A percentile compares a stretch with the other conserved stretches of the same genome.
These are phyloP conservation scores for Bos taurus DNA, from an alignment of 2,113 vertebrate species.

Conservation along the genomic window DNA sequence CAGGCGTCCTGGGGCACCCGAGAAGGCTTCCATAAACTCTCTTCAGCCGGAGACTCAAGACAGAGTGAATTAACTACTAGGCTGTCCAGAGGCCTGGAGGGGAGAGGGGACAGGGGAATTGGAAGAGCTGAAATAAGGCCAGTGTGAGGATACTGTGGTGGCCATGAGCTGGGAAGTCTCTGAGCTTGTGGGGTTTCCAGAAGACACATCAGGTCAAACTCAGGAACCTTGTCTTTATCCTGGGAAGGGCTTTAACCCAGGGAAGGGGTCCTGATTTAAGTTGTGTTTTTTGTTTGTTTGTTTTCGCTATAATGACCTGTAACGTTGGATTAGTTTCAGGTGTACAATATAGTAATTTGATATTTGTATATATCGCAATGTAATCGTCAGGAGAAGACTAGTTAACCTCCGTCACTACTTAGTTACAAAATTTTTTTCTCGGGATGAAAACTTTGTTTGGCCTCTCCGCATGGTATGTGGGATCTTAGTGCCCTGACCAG, in stretches of 20 bases:
- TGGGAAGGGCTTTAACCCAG: not conserved
- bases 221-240: not conserved
- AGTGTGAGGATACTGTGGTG: not conserved
- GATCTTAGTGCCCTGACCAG: not conserved
- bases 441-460: not conserved
- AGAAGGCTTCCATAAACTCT: not conserved
- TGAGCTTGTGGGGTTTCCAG: not conserved
- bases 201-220: not conserved
- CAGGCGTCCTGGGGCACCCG: too few relatives aligned
- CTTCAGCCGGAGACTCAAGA: not conserved
- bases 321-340: not conserved
- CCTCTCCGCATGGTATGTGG: not conserved
- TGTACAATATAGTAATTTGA: not conserved
- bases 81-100: not conserved
- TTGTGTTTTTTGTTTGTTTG: not conserved
- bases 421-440: not conserved
- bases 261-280: not conserved
- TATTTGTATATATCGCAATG: not conserved
- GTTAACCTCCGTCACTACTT: not conserved
- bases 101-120: not conserved
- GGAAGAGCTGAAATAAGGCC: not conserved
- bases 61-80: not conserved
- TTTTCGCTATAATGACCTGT: not conserved
- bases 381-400: not conserved
- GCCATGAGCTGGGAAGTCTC: not conserved